Evolutionary conservation across 2,888 invertebrate genomes (phyloP).

Genomic region (Formica aserva): DNA sequence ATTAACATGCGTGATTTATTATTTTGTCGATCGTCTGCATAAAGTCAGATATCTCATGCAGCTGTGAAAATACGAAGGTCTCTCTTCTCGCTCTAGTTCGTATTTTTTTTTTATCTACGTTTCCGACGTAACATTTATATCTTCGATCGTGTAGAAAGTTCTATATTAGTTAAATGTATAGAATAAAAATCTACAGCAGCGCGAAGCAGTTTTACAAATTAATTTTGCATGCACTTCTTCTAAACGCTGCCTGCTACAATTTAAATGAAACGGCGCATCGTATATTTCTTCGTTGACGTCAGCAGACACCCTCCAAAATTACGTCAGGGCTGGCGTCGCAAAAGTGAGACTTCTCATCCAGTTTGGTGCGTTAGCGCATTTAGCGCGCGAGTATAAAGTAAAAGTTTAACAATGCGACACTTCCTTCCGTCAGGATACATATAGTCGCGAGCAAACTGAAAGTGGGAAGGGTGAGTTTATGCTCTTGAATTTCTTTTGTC

Average conservation of each 20-base stretch:
- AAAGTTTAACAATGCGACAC: constrained; percentile 73
- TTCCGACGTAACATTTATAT: neutral
- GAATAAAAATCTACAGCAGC: neutral
- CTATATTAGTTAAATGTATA: neutral
- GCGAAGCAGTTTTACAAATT: neutral
- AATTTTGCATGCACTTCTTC: neutral
- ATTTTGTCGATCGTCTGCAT: constrained; percentile 19
- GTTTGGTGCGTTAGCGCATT: constrained; percentile 52
- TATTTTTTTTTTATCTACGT: neutral
- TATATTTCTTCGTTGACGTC: constrained; percentile 31
- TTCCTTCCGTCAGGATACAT: constrained; percentile 68
- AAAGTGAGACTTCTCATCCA: constrained; percentile 41
- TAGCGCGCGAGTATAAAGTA: constrained; percentile 66
- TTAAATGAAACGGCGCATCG: constrained; percentile 19
- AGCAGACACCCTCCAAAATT: constrained; percentile 34
- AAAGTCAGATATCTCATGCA: constrained; percentile 15
- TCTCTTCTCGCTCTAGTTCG: neutral
- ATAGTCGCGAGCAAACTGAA: constrained; percentile 54
- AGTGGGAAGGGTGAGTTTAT: constrained; percentile 52
- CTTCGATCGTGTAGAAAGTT: neutral
- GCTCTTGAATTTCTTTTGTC: constrained; percentile 71
- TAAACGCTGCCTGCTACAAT: neutral
- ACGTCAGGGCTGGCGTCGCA: constrained; percentile 29
- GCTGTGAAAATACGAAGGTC: constrained; percentile 12
- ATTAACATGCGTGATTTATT: constrained; percentile 39